phyloP scores from a whole-genome alignment of 2,888 invertebrate species.

The Drosophila silvestris region DNA sequence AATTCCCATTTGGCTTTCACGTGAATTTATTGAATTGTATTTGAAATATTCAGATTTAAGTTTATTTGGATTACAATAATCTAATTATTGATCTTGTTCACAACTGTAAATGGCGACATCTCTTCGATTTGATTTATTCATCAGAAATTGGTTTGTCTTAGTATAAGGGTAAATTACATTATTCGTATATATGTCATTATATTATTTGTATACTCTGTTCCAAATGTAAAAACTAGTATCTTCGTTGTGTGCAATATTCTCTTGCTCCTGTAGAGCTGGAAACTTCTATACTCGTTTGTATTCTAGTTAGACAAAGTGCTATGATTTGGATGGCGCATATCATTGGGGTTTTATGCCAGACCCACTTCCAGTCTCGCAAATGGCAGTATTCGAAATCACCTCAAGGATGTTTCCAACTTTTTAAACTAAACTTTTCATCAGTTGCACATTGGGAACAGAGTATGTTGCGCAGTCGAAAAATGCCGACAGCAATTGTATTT shows the following conservation, averaged over 20 bases:
- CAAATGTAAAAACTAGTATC: no score
- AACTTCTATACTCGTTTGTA: not conserved
- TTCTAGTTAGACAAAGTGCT: not conserved
- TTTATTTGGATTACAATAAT: slow-evolving; percentile 63
- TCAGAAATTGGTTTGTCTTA: slow-evolving; percentile 20
- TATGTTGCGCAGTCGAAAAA: not conserved
- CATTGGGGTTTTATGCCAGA: not conserved
- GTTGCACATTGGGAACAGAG: not conserved
- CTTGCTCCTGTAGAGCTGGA: not conserved
- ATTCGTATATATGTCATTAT: slow-evolving; percentile 15
- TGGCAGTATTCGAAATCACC: not conserved
- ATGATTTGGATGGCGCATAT: not conserved
- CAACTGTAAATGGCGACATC: slow-evolving; percentile 71
- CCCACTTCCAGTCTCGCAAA: not conserved
- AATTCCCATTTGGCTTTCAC: slow-evolving; percentile 32
- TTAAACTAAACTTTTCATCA: not conserved
- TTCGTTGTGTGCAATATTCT: not conserved
- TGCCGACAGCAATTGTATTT: slow-evolving; percentile 13
- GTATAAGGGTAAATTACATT: slow-evolving; percentile 22
- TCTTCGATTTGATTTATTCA: slow-evolving; percentile 24
- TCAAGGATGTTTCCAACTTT: not conserved
- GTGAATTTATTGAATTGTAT: slow-evolving; percentile 56
- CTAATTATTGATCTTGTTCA: slow-evolving; percentile 82
- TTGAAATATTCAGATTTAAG: slow-evolving; percentile 30
- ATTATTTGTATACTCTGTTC: slow-evolving; percentile 2